Base-by-base conservation (phyloP, 2,113 vertebrate species). In the Osmerus eperlanus region DNA sequence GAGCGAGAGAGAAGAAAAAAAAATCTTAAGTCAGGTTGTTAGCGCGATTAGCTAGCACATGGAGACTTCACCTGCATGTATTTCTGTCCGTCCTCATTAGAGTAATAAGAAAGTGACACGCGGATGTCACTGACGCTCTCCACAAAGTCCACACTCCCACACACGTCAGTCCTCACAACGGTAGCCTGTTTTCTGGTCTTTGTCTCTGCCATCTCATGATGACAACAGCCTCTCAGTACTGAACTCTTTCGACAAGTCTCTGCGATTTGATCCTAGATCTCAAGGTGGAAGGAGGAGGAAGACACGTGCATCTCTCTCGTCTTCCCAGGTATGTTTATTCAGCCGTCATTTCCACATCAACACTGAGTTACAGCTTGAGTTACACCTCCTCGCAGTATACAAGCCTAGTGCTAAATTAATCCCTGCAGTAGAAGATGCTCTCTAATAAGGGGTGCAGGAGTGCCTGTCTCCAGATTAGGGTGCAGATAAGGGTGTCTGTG, bases 101-200 rank as follows among this genome's bases (percentile, higher is more conserved):
- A 28, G 68, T 73, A 81, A 58, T 74, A 71, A 77, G 61, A 28
- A 25, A 68, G 74, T 58, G 23, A 70, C 72, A 72, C 68, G 71
- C 73, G 36, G 8, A 41, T 41, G 36, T 41, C 36, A 41, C 36
- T 41, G 36, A 41, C 41, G 72, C 71, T 69, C 67, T 78, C 55
- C 67, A 60, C 71, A 64, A 67, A 63, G 72, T 63, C 59, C 68
- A 5, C 60, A 65, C 59, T 55, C 16, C 65, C 52, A 63, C 16
- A 29, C 23, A 36, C 58, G 59, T 68, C 70, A 77, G 47, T 56
- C 69, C 54, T 71, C 28, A 60, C 21, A 62, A 69, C 47, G 19
- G 36, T 19, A 55, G 18, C n/a, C 53, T 63, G 47, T 65, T 52
- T 25, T 64, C 60, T n/a, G 23, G 32, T 60, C 59, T 65, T 19